Evolutionary conservation across 1,140 invertebrate genomes (phyloP), one percentile per base, ranked within the genome.

Genomic region (Cylas formicarius): DNA sequence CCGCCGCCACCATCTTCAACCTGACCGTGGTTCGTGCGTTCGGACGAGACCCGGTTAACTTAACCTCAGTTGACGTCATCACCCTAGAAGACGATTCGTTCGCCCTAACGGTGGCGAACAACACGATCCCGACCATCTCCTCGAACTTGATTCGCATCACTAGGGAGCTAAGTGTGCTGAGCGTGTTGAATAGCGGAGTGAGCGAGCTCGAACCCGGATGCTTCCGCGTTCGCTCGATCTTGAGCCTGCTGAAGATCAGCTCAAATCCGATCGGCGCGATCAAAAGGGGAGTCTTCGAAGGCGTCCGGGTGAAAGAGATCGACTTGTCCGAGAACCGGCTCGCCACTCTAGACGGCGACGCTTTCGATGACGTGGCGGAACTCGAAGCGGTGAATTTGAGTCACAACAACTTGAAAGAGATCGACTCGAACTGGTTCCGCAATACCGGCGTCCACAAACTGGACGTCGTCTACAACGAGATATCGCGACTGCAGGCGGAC

Each of bases 321-420:
- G 44, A 51, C 23, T 31, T 54, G 21, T 51, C 52, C 11, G 22
- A 51, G 23, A 54, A 54, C 26, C 23, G 34, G 10, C 50, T 54
- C 19, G 27, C 34, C 2, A 20, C 27, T 3, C 47, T 54, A 2
- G 52, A 54, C 17, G 29, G 31, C 8, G 44, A 48, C 11, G 48
- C 52, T 2, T 51, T 54, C 26, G 44, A 51, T n/a, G 51, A 54
- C 40, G 51, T 51, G 36, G 44, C 52, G 0, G 22, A 40, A 19
- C 29, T 54, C 18, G 48, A 54, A 18, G 44, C 48, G 5, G 27
- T 54, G 9, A 48, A 50, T 13, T 26, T 54, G 4, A 54, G 44
- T 28, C 27, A 54, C 22, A 54, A 54, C 31, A 29, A 29, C 18
- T 39, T 54, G 6, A 54, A 50, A 32, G 34, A 47, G 19, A 37